Conservation (phyloP, 2,888 invertebrate species). For the Thereva nobilitata region DNA sequence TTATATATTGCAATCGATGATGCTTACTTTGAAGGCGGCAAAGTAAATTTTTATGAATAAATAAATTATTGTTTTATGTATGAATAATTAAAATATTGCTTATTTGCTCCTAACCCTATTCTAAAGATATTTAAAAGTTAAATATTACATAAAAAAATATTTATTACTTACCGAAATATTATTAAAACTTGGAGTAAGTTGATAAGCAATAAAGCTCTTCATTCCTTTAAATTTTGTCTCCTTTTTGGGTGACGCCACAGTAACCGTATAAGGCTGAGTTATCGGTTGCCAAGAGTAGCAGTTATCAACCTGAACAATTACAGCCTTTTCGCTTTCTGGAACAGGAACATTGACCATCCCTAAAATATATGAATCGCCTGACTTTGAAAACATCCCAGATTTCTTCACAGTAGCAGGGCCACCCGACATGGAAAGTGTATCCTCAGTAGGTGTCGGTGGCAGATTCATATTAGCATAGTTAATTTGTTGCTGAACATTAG, state of each 20-base stretch:
- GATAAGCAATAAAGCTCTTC: conserved; percentile 97
- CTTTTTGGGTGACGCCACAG: conserved; percentile 94
- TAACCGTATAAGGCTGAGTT: conserved; percentile 76
- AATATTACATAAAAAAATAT: neutral
- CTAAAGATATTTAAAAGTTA: neutral
- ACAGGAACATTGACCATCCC: conserved; percentile 72
- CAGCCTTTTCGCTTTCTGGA: conserved; percentile 72
- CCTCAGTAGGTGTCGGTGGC: conserved; percentile 58
- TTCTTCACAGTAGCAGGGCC: conserved; percentile 62
- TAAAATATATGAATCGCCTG: conserved; percentile 87
- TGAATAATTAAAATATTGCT: too few species aligned
- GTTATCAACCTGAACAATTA: conserved; percentile 74
- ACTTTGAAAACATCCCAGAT: conserved; percentile 89
- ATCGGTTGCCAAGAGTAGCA: conserved; percentile 78
- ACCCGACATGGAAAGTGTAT: conserved; percentile 59
- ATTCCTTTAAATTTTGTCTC: conserved; percentile 96
- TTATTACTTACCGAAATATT: conserved; percentile 76
- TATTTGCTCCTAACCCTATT: too few species aligned
- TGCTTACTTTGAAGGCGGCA: too few species aligned
- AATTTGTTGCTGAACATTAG: conserved; percentile 40
- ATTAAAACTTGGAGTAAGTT: conserved; percentile 92
- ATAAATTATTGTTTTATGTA: too few species aligned
- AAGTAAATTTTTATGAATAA: too few species aligned
- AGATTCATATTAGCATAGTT: conserved; percentile 55
- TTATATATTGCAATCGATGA: too few species aligned